These are phyloP conservation scores for Prenolepis imparis DNA, from an alignment of 2,888 invertebrate genomes.

Conservation along the genomic window DNA sequence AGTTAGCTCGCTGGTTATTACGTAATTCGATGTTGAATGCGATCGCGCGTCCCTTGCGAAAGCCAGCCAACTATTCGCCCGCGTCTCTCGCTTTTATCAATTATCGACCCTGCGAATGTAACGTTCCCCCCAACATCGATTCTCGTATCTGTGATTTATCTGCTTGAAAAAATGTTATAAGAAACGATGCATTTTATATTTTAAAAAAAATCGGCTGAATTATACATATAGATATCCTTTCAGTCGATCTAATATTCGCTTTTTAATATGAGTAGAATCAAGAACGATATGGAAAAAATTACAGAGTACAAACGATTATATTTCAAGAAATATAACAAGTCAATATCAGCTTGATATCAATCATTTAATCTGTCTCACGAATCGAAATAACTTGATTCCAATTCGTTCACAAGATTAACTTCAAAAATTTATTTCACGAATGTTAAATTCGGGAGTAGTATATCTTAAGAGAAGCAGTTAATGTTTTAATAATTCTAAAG, in stretches of 20 bases:
- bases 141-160: conserved; percentile 5
- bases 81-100: conserved; percentile 58
- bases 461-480: neutral
- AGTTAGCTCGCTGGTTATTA: conserved; percentile 72
- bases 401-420: neutral
- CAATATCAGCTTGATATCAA: neutral
- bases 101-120: conserved; percentile 57
- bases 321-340: neutral
- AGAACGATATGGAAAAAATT: neutral
- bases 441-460: neutral
- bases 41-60: conserved; percentile 63
- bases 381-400: neutral
- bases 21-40: conserved; percentile 72
- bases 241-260: neutral
- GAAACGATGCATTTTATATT: conserved; percentile 20
- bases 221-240: neutral
- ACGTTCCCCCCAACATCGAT: neutral
- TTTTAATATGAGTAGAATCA: neutral
- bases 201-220: neutral
- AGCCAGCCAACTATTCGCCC: conserved; percentile 71
- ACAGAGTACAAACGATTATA: neutral
- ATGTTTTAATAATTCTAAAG: neutral
- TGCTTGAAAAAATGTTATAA: neutral
- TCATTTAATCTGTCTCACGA: neutral
- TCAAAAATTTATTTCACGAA: neutral